Percentiles rank a stretch among this genome's conserved stretches.
Conservation (phyloP, 2,888 invertebrate genomes). For the Phaedon cochleariae region DNA sequence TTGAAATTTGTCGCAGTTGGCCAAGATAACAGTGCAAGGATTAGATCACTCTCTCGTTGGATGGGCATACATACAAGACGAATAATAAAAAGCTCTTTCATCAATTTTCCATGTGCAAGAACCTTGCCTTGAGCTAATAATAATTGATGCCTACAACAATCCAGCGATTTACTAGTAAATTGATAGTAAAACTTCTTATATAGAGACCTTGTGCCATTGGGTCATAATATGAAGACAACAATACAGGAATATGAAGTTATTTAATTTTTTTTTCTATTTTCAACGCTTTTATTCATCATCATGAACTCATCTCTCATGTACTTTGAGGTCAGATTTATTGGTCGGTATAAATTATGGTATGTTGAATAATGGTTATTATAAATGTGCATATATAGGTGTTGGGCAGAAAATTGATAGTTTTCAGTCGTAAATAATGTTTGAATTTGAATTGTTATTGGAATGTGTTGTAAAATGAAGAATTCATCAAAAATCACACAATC, state of each 20-base stretch:
- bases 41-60: too few species aligned
- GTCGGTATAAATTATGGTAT: slow-evolving; percentile 24
- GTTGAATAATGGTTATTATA: slow-evolving; percentile 23
- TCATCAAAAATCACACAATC: too few species aligned
- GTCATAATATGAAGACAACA: not conserved
- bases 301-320: slow-evolving; percentile 34
- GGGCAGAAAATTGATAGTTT: too few species aligned
- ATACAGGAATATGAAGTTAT: not conserved
- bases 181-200: not conserved
- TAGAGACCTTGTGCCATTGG: not conserved
- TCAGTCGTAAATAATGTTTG: too few species aligned
- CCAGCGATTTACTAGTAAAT: not conserved
- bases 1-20: too few species aligned
- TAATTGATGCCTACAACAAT: not conserved
- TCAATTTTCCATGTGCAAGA: not conserved
- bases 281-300: slow-evolving; percentile 25
- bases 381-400: too few species aligned
- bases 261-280: not conserved
- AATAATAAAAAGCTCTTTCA: not conserved
- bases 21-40: too few species aligned
- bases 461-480: too few species aligned
- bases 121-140: slow-evolving; percentile 17
- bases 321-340: slow-evolving; percentile 36
- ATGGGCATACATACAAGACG: too few species aligned
- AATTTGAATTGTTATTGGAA: too few species aligned